Base-by-base conservation (phyloP, 1,140 invertebrate genomes). In the Leptestheria dahalacensis region DNA sequence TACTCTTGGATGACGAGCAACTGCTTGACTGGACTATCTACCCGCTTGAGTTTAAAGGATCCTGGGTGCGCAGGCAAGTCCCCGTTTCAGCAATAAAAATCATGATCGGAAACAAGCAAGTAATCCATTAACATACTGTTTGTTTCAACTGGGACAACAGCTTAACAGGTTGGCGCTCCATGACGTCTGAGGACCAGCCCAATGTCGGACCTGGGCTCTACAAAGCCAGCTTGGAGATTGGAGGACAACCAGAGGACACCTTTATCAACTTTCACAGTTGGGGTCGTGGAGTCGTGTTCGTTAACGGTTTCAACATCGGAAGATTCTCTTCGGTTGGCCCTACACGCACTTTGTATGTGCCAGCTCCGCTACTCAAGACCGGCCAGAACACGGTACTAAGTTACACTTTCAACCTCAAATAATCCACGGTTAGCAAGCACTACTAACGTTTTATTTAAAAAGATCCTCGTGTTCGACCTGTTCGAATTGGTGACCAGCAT, bases 291-390 rank as follows among this genome's bases (percentile, higher is more conserved):
- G 64, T 74, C 28, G 73, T 75, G 9, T 71, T 77, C 58, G 62
- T 78, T 2, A 78, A 78, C 66, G 74, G 72, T 3, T 71, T 74
- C 63, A 76, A 77, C 64, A 56, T 78, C n/a, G 77, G 77, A 12
- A 66, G 77, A 18, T 78, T 76, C 65, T 76, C 73, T 72, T 60
- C 63, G 9, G 65, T 66, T 10, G 77, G 77, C 1, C 77, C 77
- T 2, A 70, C 71, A 55, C 60, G 66, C 54, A 76, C 73, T 24
- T 66, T 78, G 0, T 78, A 75, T 65, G 60, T 78, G 20, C 75
- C 75, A 21, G 73, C 65, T 9, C 70, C 73, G 2, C 62, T 74
- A 12, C 64, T 77, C 0, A 66, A 66, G 41, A 21, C 59, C 6
- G 75, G 74, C 10, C 59, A 63, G 6, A 77, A 77, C 65, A 60